Percentiles rank a stretch among this genome's conserved stretches.
phyloP scores from a whole-genome alignment of 2,888 invertebrate genomes.

The Pyrocoelia pectoralis region DNA sequence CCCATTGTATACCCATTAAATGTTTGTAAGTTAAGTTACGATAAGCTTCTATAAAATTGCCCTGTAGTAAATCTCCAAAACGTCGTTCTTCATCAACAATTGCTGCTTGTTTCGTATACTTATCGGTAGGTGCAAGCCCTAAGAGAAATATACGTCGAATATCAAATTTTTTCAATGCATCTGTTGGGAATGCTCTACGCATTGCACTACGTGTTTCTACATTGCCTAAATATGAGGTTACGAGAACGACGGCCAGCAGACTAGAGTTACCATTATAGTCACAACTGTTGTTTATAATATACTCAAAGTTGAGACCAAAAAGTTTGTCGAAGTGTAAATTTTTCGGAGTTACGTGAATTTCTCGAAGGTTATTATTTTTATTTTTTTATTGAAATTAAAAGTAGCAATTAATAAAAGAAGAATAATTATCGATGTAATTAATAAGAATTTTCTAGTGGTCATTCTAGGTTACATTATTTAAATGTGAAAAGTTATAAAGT shows the following conservation, averaged over 20 bases:
- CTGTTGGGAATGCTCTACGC: slow-evolving; percentile 69
- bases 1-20: slow-evolving; percentile 83
- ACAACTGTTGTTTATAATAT: slow-evolving; percentile 44
- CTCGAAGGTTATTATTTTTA: neutral
- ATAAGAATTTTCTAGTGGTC: neutral
- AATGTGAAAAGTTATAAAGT: neutral
- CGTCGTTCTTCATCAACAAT: slow-evolving; percentile 68
- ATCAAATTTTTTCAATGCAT: slow-evolving; percentile 66
- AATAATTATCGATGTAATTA: neutral
- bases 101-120: slow-evolving; percentile 64
- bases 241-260: slow-evolving; percentile 63
- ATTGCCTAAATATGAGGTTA: slow-evolving; percentile 82
- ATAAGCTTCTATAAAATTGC: slow-evolving; percentile 79
- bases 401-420: neutral
- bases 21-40: slow-evolving; percentile 85
- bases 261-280: slow-evolving; percentile 39
- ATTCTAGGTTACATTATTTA: slow-evolving; percentile 8
- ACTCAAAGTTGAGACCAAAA: slow-evolving; percentile 49
- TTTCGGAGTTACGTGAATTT: neutral
- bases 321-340: slow-evolving; percentile 34
- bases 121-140: slow-evolving; percentile 65
- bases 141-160: slow-evolving; percentile 74
- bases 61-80: slow-evolving; percentile 77
- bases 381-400: neutral
- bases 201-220: slow-evolving; percentile 74